Percentiles rank a stretch among this genome's conserved stretches.
These are phyloP conservation scores for Phocides pigmalion DNA, from an alignment of 1,140 invertebrate species.

Conservation along the genomic window DNA sequence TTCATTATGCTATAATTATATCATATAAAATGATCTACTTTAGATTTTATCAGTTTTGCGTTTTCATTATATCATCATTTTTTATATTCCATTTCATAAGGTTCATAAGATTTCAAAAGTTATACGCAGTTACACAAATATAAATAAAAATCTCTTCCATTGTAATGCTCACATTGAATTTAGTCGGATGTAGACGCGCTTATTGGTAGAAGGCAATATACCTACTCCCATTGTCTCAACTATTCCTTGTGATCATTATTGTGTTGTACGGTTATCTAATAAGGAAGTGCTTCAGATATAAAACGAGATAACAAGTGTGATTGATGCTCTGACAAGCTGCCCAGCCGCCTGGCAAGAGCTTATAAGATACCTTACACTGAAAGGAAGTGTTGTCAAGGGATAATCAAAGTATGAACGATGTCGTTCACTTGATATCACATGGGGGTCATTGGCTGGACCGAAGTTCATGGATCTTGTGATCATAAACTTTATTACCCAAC, in stretches of 20 bases:
- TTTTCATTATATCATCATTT: too few species aligned
- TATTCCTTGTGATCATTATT: slow-evolving; percentile 4
- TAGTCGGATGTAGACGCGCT: too few species aligned
- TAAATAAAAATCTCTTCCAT: too few species aligned
- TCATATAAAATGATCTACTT: too few species aligned
- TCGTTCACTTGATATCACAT: slow-evolving; percentile 69
- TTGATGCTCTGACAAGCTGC: slow-evolving; percentile 44
- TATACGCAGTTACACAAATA: too few species aligned
- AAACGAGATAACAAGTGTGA: slow-evolving; percentile 45
- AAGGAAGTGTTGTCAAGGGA: slow-evolving; percentile 74
- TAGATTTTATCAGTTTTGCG: too few species aligned
- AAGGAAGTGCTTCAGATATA: slow-evolving; percentile 47
- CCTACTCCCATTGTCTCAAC: slow-evolving; percentile 25
- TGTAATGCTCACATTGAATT: too few species aligned
- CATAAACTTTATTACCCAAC: slow-evolving; percentile 26
- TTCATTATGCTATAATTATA: too few species aligned
- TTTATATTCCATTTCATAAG: too few species aligned
- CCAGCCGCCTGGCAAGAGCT: slow-evolving; percentile 28
- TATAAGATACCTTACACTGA: slow-evolving; percentile 54
- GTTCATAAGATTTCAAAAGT: too few species aligned
- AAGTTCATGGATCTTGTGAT: slow-evolving; percentile 48
- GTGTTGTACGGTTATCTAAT: slow-evolving; percentile 40
- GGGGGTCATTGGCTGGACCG: slow-evolving; percentile 65
- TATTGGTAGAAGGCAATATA: too few species aligned
- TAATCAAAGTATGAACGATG: slow-evolving; percentile 77